Percentiles rank a stretch among this genome's conserved stretches.
phyloP scores from a whole-genome alignment of 2,888 invertebrate genomes.

The Ophioninae sp. region DNA sequence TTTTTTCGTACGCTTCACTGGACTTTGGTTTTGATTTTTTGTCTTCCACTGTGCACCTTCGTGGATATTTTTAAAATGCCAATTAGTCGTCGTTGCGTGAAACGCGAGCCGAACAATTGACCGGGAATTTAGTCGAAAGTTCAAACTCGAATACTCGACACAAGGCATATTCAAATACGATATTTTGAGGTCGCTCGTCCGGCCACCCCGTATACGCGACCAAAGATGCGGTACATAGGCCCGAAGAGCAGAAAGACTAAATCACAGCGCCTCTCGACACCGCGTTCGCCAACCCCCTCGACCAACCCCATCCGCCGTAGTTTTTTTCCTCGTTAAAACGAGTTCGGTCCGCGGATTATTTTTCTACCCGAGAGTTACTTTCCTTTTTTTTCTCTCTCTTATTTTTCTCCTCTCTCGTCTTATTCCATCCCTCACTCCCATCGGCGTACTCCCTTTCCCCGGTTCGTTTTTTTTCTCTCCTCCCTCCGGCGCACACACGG shows the following conservation, averaged over 20 bases:
- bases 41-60: too few relatives aligned
- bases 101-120: too few relatives aligned
- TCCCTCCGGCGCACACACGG: neutral
- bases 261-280: slow-evolving; percentile 58
- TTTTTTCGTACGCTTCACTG: too few relatives aligned
- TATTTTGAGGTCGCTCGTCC: too few relatives aligned
- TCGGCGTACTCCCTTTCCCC: neutral
- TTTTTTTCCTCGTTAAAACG: slow-evolving; percentile 67
- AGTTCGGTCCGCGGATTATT: slow-evolving; percentile 73
- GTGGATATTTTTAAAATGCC: too few relatives aligned
- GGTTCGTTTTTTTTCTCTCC: neutral
- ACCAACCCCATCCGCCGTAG: slow-evolving; percentile 11
- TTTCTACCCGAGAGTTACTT: slow-evolving; percentile 60
- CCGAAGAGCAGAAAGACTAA: slow-evolving; percentile 54
- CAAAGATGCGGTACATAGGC: neutral
- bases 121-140: too few relatives aligned
- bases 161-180: too few relatives aligned
- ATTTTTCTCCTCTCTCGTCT: slow-evolving; percentile 31
- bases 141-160: too few relatives aligned
- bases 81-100: too few relatives aligned
- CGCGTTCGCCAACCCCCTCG: slow-evolving; percentile 45
- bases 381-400: slow-evolving; percentile 25
- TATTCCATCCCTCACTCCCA: slow-evolving; percentile 17
- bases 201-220: too few relatives aligned
- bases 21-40: too few relatives aligned